Percentiles rank a stretch among this genome's conserved stretches.
Conservation (phyloP, 92 coral and sea anemone species). For the Anthopleura xanthogrammica region DNA sequence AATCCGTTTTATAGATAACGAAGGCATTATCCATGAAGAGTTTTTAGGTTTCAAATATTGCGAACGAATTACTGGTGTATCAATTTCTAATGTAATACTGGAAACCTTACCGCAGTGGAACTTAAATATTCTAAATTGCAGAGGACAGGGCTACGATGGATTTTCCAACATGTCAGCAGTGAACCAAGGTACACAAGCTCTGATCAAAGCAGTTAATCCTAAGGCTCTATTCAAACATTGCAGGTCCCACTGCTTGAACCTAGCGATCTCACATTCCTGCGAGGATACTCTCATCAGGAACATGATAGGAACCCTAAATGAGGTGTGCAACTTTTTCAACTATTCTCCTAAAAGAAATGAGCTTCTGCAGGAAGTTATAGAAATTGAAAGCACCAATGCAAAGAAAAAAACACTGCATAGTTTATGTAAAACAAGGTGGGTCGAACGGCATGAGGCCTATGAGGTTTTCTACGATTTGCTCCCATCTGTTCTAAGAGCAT, state of each 20-base stretch:
- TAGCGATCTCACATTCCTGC: slow-evolving; percentile 52
- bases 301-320: slow-evolving; percentile 56
- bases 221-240: slow-evolving; percentile 52
- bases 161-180: slow-evolving; percentile 37
- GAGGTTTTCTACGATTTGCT: slow-evolving; percentile 31
- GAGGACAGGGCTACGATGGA: slow-evolving; percentile 50
- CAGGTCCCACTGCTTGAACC: slow-evolving; percentile 48
- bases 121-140: slow-evolving; percentile 42
- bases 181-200: slow-evolving; percentile 38
- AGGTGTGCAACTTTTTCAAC: slow-evolving; percentile 33
- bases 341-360: slow-evolving; percentile 43
- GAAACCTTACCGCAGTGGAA: slow-evolving; percentile 41
- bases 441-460: slow-evolving; percentile 25
- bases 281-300: slow-evolving; percentile 44
- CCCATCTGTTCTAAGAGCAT: slow-evolving; percentile 18
- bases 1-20: slow-evolving; percentile 31
- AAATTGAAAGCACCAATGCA: slow-evolving; percentile 27
- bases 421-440: slow-evolving; percentile 37
- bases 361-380: slow-evolving; percentile 30
- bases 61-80: slow-evolving; percentile 48
- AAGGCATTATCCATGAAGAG: slow-evolving; percentile 40
- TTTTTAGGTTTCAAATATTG: slow-evolving; percentile 41
- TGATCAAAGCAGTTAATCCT: slow-evolving; percentile 35
- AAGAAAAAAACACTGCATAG: slow-evolving; percentile 33
- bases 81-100: slow-evolving; percentile 25